A percentile compares a stretch with the other conserved stretches of the same genome.
These are phyloP conservation scores for Suillia variegata DNA, from an alignment of 2,888 invertebrate species.

Conservation along the genomic window DNA sequence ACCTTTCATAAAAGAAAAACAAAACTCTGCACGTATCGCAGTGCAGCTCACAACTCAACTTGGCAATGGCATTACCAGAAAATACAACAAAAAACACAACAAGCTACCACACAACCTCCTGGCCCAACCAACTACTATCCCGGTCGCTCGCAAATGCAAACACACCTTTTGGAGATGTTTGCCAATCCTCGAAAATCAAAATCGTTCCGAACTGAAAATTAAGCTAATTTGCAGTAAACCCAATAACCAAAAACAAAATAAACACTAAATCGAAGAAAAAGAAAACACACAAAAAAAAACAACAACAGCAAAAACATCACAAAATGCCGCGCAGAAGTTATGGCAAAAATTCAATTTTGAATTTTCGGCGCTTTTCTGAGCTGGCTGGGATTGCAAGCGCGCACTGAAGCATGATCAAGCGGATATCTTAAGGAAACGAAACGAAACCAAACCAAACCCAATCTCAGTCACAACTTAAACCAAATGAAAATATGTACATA, in stretches of 20 bases:
- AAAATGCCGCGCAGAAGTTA: background rate
- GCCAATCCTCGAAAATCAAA: background rate
- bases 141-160: background rate
- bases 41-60: background rate
- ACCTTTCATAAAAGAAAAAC: background rate
- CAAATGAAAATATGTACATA: no score
- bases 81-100: no score
- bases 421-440: background rate
- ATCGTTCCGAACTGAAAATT: slow-evolving; percentile 12
- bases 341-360: slow-evolving; percentile 3
- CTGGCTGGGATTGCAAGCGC: background rate
- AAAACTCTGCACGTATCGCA: background rate
- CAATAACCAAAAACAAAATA: background rate
- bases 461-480: no score
- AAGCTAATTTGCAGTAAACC: slow-evolving; percentile 17
- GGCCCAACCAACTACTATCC: no score
- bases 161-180: background rate
- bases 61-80: slow-evolving; percentile 1
- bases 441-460: background rate
- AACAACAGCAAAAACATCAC: background rate
- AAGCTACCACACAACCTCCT: background rate
- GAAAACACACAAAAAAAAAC: no score
- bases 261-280: background rate
- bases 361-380: background rate
- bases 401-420: slow-evolving; percentile 6